These are phyloP conservation scores for Clarias gariepinus DNA, from an alignment of 2,113 vertebrate species.

Conservation along the genomic window DNA sequence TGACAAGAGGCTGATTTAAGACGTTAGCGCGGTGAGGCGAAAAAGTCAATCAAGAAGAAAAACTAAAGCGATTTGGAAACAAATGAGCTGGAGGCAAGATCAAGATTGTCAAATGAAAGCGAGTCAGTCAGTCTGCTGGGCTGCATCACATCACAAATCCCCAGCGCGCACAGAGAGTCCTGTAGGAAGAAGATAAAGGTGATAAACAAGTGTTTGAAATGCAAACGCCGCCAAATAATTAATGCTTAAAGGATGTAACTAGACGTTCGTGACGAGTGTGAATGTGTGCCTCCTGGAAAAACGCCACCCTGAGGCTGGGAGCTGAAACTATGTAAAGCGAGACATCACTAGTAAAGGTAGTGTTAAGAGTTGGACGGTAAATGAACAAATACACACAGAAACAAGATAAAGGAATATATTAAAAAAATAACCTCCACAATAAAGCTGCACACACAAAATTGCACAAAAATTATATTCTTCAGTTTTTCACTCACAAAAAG, in stretches of 20 bases:
- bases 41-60: constrained; percentile 1
- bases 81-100: not conserved
- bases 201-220: not conserved
- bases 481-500: not conserved
- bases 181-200: not conserved
- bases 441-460: not conserved
- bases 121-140: not conserved
- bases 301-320: not conserved
- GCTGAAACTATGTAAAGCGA: not conserved
- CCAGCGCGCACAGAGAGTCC: not conserved
- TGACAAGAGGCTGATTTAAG: not conserved
- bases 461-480: not conserved
- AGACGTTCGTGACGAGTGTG: not conserved
- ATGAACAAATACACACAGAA: not conserved
- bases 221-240: not conserved
- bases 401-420: not conserved
- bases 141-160: not conserved
- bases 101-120: not conserved
- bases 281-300: not conserved
- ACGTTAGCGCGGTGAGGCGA: not conserved
- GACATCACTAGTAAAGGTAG: not conserved
- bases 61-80: not conserved
- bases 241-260: not conserved
- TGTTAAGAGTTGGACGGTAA: not conserved
- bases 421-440: not conserved